phyloP scores from a whole-genome alignment of 1,140 invertebrate species.

The Anoplolepis gracilipes region DNA sequence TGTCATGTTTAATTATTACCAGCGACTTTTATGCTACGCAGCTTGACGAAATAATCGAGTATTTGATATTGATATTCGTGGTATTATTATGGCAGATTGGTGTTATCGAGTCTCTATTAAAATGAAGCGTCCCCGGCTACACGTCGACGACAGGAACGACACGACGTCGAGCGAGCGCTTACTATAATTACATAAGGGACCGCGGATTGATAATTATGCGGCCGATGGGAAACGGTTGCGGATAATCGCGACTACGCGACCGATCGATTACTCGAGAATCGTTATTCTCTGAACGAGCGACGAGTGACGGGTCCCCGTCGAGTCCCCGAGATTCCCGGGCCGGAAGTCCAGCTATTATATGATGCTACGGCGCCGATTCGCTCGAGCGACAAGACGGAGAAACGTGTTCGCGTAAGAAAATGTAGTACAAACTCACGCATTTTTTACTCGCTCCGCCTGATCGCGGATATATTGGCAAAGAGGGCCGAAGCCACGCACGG shows the following conservation, averaged over 20 bases:
- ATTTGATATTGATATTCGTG: conserved; percentile 6
- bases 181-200: conserved; percentile 38
- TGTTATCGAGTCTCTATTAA: not conserved
- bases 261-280: conserved; percentile 7
- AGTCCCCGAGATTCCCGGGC: not conserved
- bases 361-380: conserved; percentile 1
- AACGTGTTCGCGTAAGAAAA: conserved; percentile 61
- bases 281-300: not conserved
- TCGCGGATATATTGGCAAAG: conserved; percentile 78
- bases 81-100: not conserved
- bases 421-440: conserved; percentile 71
- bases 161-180: conserved; percentile 20
- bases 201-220: conserved; percentile 42
- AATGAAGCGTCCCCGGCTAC: not conserved
- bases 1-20: not conserved
- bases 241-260: conserved; percentile 16
- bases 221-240: not conserved
- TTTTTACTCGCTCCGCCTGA: conserved; percentile 74
- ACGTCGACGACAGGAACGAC: not conserved
- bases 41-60: not conserved
- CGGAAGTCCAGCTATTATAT: conserved; percentile 15
- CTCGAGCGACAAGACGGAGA: not conserved
- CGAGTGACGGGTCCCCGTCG: not conserved
- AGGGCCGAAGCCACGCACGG: conserved; percentile 78
- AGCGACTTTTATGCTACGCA: too few species aligned